Conservation (phyloP, 64 coral and sea anemone species). For the Orbicella faveolata region DNA sequence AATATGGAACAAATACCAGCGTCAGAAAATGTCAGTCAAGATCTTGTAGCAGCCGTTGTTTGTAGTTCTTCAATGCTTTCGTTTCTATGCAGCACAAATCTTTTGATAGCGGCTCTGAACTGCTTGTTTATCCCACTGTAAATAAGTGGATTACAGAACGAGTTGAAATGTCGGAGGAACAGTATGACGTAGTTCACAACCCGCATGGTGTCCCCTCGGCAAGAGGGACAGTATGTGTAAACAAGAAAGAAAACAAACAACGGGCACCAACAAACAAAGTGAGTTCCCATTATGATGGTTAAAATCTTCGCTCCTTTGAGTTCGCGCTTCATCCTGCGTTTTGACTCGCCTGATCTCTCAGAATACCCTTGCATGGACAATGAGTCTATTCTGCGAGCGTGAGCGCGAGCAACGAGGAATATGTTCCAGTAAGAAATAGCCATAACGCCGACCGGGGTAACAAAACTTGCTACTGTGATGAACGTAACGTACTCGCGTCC, state of each 20-base stretch:
- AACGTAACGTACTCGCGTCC: slow-evolving; percentile 75
- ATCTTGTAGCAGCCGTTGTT: background rate
- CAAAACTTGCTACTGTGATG: slow-evolving; percentile 73
- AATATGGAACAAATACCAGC: too few relatives aligned
- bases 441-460: slow-evolving; percentile 67
- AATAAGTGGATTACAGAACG: slow-evolving; percentile 78
- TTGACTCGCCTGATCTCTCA: background rate
- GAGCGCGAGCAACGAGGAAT: slow-evolving; percentile 53
- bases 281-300: slow-evolving; percentile 82
- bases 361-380: slow-evolving; percentile 18
- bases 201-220: background rate
- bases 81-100: slow-evolving; percentile 48
- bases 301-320: slow-evolving; percentile 79
- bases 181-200: slow-evolving; percentile 46
- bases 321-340: slow-evolving; percentile 61
- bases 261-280: slow-evolving; percentile 85
- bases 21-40: background rate
- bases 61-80: slow-evolving; percentile 5
- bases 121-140: slow-evolving; percentile 84
- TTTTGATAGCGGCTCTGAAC: slow-evolving; percentile 65
- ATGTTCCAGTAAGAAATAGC: slow-evolving; percentile 64
- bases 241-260: slow-evolving; percentile 80
- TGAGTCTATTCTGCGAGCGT: slow-evolving; percentile 70
- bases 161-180: slow-evolving; percentile 62
- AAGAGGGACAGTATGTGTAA: slow-evolving; percentile 46